These are phyloP conservation scores for Globodera ellingtonae DNA, from an alignment of 1,140 invertebrate genomes.

Conservation along the genomic window DNA sequence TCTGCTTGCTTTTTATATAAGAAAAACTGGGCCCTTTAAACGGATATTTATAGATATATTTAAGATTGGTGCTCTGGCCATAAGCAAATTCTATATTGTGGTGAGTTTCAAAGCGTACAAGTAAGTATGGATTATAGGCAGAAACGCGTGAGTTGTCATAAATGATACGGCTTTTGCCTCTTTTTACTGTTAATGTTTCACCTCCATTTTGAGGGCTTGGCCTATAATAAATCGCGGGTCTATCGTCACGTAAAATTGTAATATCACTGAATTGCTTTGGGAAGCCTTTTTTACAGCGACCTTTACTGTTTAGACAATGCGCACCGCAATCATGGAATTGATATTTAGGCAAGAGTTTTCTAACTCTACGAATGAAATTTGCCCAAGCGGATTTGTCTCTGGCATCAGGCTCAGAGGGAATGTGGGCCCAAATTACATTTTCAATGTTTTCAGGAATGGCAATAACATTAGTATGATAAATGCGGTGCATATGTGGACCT, in stretches of 20 bases:
- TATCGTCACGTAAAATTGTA: conserved; percentile 7
- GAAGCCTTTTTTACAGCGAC: conserved; percentile 6
- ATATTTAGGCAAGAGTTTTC: not conserved
- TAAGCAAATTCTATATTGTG: conserved; percentile 9
- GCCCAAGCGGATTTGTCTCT: not conserved
- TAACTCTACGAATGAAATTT: not conserved
- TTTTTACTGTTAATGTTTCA: not conserved
- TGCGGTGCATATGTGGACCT: not conserved
- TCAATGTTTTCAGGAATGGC: conserved; percentile 2
- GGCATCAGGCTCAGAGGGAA: not conserved
- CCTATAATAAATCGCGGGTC: not conserved
- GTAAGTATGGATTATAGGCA: not conserved
- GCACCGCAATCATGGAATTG: not conserved
- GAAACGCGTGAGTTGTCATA: not conserved
- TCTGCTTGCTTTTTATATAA: not conserved
- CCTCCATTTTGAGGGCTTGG: not conserved
- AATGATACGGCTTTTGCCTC: not conserved
- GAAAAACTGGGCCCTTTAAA: conserved; percentile 5
- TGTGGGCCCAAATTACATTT: conserved; percentile 16
- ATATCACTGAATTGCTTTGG: not conserved
- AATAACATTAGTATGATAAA: not conserved
- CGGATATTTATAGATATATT: conserved; percentile 2
- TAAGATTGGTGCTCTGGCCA: not conserved
- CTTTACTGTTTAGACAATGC: not conserved
- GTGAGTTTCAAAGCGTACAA: not conserved